Evolutionary conservation across 1,140 invertebrate genomes (phyloP).

Genomic region (Caenorhabditis inopinata): DNA sequence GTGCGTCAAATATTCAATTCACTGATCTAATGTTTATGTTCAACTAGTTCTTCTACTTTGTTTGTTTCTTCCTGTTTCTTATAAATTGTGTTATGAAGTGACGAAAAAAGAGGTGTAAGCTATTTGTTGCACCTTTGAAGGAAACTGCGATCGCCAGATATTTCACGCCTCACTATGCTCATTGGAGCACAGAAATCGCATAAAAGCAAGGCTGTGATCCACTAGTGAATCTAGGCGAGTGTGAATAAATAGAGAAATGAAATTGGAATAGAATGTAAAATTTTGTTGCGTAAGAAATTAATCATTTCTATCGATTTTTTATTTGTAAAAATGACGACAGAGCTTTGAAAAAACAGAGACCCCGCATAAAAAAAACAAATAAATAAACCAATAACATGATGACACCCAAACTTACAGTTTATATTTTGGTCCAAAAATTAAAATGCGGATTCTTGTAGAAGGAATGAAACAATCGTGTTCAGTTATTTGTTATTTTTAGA

Average conservation of each 20-base stretch:
- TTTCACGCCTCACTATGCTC: background rate
- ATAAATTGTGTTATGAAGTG: background rate
- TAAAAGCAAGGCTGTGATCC: background rate
- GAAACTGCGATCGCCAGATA: background rate
- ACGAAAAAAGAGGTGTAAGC: background rate
- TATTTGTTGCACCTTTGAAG: background rate
- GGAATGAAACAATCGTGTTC: too few species aligned
- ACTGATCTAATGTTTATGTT: background rate
- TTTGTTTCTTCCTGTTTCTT: background rate
- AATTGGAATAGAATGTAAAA: too few species aligned
- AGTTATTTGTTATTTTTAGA: too few species aligned
- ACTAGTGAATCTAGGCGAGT: background rate
- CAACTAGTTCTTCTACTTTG: background rate
- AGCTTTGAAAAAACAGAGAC: too few species aligned
- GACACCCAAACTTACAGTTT: too few species aligned
- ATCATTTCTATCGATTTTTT: too few species aligned
- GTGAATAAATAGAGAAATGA: background rate
- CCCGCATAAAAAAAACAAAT: too few species aligned
- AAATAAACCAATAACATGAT: too few species aligned
- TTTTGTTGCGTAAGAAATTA: too few species aligned
- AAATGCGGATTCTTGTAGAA: too few species aligned
- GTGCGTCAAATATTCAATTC: slow-evolving; percentile 5
- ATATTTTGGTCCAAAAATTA: too few species aligned
- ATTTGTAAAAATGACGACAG: too few species aligned
- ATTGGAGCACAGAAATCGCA: background rate